Evolutionary conservation across 1,140 invertebrate species (phyloP), one percentile per base, ranked within the genome.

Genomic region (Psilanteris sp.): DNA sequence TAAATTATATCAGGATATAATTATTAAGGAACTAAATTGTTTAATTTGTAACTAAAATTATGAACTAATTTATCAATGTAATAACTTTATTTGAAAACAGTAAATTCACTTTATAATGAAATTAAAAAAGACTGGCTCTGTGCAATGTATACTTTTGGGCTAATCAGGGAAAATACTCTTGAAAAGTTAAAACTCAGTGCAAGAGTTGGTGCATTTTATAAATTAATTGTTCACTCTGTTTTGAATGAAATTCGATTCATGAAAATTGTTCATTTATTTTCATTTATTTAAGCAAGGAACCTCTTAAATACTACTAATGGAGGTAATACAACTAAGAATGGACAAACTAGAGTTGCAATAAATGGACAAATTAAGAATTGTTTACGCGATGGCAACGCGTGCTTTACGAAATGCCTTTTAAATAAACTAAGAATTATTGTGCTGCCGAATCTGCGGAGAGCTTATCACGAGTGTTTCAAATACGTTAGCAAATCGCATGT

Each of bases 331-430:
- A n/a, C n/a, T n/a, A 37, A 44, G 13, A 44, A 55, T 11, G 22
- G 27, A 36, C n/a, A 15, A 24, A 20, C 20, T 6, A 29, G 20
- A 24, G 13, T 44, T 32, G 32, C 18, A 31, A 18, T 20, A 36
- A 22, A 36, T 7, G 8, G 46, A 22, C 16, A 50, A 20, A 18
- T 1, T 14, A 16, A 31, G 14, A 13, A 54, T 14, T 31, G 20
- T 31, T 37, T 14, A 13, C 26, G 41, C 32, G 29, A 27, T 31
- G 32, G 26, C 52, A 39, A 41, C 52, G 64, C 54, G 67, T 72
- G 67, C 67, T 72, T 72, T 72, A 72, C 32, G 20, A 72, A 72
- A 62, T 72, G 57, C 68, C 68, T 72, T 70, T 72, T 64, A 62
- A 31, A 64, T 72, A 72, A 64, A 55, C 32, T 62, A 72, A 64